These are phyloP conservation scores for Oedothorax gibbosus DNA, from an alignment of 1,140 invertebrate genomes.

Conservation along the genomic window DNA sequence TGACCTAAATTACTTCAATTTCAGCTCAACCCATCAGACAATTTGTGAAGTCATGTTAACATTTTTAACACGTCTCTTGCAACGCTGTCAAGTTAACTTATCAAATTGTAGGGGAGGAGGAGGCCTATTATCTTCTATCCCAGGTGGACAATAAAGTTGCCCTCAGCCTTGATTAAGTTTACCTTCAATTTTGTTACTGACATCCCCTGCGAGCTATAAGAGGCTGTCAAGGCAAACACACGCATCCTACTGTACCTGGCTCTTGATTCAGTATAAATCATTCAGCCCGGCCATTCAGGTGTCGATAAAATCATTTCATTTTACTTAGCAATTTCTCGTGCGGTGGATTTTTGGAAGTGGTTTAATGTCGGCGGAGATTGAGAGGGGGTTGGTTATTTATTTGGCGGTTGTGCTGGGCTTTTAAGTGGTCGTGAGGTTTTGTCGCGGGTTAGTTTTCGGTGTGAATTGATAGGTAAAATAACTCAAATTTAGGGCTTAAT, in stretches of 20 bases:
- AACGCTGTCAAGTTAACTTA: too few relatives aligned
- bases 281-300: not conserved
- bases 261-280: constrained; percentile 40
- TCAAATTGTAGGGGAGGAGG: constrained; percentile 4
- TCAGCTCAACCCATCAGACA: too few relatives aligned
- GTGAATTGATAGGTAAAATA: too few relatives aligned
- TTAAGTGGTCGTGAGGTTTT: too few relatives aligned
- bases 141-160: constrained; percentile 60
- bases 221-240: constrained; percentile 24
- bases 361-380: too few relatives aligned
- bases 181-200: constrained; percentile 59
- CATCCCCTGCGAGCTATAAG: constrained; percentile 50
- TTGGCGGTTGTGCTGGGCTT: too few relatives aligned
- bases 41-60: too few relatives aligned
- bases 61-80: too few relatives aligned
- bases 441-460: too few relatives aligned
- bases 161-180: constrained; percentile 62
- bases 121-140: constrained; percentile 56
- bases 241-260: constrained; percentile 7
- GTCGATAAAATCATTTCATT: constrained; percentile 31
- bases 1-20: too few relatives aligned
- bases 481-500: too few relatives aligned
- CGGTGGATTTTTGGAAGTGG: not conserved
- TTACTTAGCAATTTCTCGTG: not conserved
- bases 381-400: too few relatives aligned